phyloP scores from a whole-genome alignment of 2,113 vertebrate species.

The Hypocryptadius cinnamomeus region DNA sequence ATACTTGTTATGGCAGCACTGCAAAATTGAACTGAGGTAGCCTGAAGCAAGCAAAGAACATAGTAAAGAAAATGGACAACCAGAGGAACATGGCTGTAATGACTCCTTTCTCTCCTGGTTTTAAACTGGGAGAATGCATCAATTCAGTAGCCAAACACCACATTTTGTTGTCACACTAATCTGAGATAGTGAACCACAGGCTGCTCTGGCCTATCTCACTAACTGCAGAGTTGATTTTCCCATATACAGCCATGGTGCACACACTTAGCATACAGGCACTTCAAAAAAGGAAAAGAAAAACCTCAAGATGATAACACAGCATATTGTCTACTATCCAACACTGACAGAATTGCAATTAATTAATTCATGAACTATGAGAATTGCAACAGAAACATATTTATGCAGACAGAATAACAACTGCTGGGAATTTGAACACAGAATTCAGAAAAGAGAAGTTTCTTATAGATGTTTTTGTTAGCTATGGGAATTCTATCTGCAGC shows the following conservation, averaged over 20 bases:
- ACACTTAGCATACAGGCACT: background rate
- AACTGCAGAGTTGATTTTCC: background rate
- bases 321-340: background rate
- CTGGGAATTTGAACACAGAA: background rate
- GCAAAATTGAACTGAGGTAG: background rate
- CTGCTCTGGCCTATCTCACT: background rate
- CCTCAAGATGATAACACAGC: background rate
- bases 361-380: background rate
- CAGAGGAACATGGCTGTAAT: background rate
- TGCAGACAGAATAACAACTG: background rate
- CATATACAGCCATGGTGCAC: background rate
- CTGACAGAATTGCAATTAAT: background rate
- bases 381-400: background rate
- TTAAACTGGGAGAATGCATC: background rate
- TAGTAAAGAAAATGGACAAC: background rate
- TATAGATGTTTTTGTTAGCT: background rate
- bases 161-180: background rate
- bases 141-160: background rate
- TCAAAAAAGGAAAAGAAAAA: background rate
- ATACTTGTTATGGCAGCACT: background rate
- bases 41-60: background rate
- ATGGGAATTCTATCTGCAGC: background rate
- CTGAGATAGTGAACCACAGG: background rate
- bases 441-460: background rate
- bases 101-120: background rate